Conservation (phyloP, 2,113 vertebrate genomes). For the Spheniscus mendiculus region DNA sequence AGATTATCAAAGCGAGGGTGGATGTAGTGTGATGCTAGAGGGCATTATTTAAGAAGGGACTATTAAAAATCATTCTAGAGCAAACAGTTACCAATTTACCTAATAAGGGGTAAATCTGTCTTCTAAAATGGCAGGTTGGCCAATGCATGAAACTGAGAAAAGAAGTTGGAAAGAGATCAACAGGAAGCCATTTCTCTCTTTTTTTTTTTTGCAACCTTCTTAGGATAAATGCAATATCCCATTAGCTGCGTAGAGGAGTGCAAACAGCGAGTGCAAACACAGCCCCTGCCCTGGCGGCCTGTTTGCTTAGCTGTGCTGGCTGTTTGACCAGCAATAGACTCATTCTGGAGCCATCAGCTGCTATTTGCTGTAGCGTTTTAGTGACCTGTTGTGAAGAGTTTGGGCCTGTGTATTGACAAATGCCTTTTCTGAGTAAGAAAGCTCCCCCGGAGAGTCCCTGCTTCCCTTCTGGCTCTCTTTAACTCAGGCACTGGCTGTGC, state of each 20-base stretch:
- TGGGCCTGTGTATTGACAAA: slow-evolving; percentile 13
- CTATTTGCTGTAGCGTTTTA: slow-evolving; percentile 43
- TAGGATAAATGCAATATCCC: slow-evolving; percentile 11
- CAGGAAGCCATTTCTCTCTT: neutral
- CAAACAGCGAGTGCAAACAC: slow-evolving; percentile 45
- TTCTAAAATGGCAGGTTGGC: slow-evolving; percentile 2
- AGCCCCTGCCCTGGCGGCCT: neutral
- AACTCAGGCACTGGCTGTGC: neutral
- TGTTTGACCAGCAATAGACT: slow-evolving; percentile 48
- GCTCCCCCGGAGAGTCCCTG: neutral
- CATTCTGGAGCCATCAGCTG: slow-evolving; percentile 19
- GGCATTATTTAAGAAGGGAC: neutral
- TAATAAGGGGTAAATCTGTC: neutral
- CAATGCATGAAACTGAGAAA: neutral
- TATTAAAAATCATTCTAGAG: neutral
- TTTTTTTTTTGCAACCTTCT: neutral
- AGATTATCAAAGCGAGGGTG: neutral
- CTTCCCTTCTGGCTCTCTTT: neutral
- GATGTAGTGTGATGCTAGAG: neutral
- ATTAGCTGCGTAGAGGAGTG: neutral
- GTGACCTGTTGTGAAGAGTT: slow-evolving; percentile 31
- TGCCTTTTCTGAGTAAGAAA: slow-evolving; percentile 29
- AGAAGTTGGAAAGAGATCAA: neutral
- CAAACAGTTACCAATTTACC: neutral
- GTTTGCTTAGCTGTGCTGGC: slow-evolving; percentile 59